phyloP scores from a whole-genome alignment of 2,797 vertebrate genomes.

The Gymnothorax javanicus region DNA sequence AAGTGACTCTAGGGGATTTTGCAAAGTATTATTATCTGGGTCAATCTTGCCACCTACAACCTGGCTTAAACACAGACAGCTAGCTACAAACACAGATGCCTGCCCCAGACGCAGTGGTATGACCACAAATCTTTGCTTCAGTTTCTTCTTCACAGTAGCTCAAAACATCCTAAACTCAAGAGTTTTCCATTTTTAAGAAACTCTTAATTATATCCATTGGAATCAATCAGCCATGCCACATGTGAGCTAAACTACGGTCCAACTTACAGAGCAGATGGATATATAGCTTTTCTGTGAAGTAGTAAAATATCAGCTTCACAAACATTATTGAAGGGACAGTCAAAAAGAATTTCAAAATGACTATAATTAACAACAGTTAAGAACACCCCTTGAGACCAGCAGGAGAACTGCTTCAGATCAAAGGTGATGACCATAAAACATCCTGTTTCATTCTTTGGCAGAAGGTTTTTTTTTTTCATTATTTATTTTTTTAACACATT shows the following conservation, averaged over 20 bases:
- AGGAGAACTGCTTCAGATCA: slow-evolving; percentile 66
- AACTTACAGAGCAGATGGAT: slow-evolving; percentile 25
- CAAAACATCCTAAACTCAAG: neutral
- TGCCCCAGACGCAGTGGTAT: neutral
- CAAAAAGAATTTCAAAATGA: slow-evolving; percentile 64
- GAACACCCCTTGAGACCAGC: slow-evolving; percentile 64
- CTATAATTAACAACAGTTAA: slow-evolving; percentile 75
- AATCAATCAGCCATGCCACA: slow-evolving; percentile 44
- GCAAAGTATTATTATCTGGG: neutral
- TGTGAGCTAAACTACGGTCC: slow-evolving; percentile 17
- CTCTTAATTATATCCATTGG: slow-evolving; percentile 29
- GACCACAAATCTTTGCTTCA: neutral
- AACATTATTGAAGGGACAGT: slow-evolving; percentile 50
- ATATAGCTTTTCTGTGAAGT: neutral
- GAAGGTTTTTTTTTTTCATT: neutral
- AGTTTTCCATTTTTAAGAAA: neutral
- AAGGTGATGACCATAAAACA: slow-evolving; percentile 55
- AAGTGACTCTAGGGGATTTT: neutral
- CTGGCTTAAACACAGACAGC: neutral
- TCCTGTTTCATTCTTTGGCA: slow-evolving; percentile 54
- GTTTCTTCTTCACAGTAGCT: neutral
- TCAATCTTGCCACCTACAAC: neutral
- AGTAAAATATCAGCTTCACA: slow-evolving; percentile 62
- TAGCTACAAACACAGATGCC: neutral
- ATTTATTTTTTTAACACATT: neutral